These are phyloP conservation scores for Mechanitis mazaeus DNA, from an alignment of 2,888 invertebrate species.

Conservation along the genomic window DNA sequence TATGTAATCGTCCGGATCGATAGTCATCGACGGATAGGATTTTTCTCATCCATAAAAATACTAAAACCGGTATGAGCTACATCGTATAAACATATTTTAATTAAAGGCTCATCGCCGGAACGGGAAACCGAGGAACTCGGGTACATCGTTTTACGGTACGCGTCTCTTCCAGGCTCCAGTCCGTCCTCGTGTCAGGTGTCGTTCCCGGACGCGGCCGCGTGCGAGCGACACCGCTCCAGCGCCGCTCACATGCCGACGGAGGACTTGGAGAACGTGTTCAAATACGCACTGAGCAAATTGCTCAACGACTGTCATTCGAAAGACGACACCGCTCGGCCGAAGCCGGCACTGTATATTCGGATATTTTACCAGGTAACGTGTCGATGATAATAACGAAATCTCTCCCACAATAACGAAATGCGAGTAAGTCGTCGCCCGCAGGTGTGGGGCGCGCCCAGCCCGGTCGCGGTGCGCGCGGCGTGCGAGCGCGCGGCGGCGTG, in stretches of 20 bases:
- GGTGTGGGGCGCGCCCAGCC: slow-evolving; percentile 68
- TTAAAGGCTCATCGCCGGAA: too few relatives aligned
- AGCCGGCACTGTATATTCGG: slow-evolving; percentile 83
- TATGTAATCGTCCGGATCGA: too few relatives aligned
- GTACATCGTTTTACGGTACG: too few relatives aligned
- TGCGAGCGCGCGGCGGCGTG: slow-evolving; percentile 72
- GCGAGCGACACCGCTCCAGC: slow-evolving; percentile 48
- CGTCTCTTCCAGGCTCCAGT: slow-evolving; percentile 51
- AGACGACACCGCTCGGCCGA: slow-evolving; percentile 39
- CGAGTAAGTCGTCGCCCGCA: slow-evolving; percentile 22
- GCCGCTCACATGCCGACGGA: slow-evolving; percentile 49
- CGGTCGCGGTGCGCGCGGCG: slow-evolving; percentile 38
- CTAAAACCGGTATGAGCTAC: too few relatives aligned
- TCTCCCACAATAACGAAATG: too few relatives aligned
- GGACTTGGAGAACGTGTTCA: slow-evolving; percentile 64
- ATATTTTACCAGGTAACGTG: slow-evolving; percentile 84
- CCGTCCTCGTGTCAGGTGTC: slow-evolving; percentile 65
- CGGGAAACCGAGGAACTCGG: too few relatives aligned
- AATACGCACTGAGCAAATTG: slow-evolving; percentile 74
- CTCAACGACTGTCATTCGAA: slow-evolving; percentile 55
- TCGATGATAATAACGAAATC: not conserved
- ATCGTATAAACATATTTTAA: too few relatives aligned
- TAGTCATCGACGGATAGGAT: too few relatives aligned
- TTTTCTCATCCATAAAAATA: too few relatives aligned
- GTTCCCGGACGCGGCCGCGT: slow-evolving; percentile 59